Conservation (phyloP, 2,113 vertebrate genomes). For the Thryonomys swinderianus region DNA sequence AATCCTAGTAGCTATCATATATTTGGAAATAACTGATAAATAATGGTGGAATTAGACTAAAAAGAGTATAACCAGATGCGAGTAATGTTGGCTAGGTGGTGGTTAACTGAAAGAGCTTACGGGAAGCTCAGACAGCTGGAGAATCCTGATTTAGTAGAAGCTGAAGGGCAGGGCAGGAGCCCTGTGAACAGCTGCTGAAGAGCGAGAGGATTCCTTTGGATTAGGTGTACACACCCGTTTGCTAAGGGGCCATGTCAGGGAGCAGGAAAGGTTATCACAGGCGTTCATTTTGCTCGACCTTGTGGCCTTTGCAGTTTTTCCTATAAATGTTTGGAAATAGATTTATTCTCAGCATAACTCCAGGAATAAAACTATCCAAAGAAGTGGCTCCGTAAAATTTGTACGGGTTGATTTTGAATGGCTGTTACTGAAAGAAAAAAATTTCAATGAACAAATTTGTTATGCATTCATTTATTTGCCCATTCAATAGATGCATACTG, state of each 20-base stretch:
- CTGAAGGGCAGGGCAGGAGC: slow-evolving; percentile 74
- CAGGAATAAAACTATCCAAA: slow-evolving; percentile 41
- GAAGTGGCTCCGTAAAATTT: background rate
- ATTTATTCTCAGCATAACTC: slow-evolving; percentile 33
- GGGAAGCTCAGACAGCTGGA: slow-evolving; percentile 77
- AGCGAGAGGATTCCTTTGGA: slow-evolving; percentile 76
- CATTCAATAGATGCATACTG: background rate
- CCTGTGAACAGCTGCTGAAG: slow-evolving; percentile 79
- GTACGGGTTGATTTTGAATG: background rate
- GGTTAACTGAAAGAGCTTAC: slow-evolving; percentile 72
- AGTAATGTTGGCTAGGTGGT: slow-evolving; percentile 51
- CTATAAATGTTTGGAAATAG: slow-evolving; percentile 52
- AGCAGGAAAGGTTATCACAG: slow-evolving; percentile 23
- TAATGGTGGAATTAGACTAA: background rate
- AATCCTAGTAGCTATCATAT: background rate
- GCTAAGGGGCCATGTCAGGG: slow-evolving; percentile 48
- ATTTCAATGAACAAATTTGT: background rate
- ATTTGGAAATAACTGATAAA: slow-evolving; percentile 34
- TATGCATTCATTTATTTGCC: background rate
- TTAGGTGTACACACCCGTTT: slow-evolving; percentile 72
- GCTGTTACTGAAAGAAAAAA: slow-evolving; percentile 34
- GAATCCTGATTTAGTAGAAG: slow-evolving; percentile 76
- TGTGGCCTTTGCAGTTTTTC: slow-evolving; percentile 42
- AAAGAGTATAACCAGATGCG: background rate
- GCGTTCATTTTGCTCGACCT: background rate